Conservation (phyloP, 2,113 vertebrate species). For the Oriolus oriolus region DNA sequence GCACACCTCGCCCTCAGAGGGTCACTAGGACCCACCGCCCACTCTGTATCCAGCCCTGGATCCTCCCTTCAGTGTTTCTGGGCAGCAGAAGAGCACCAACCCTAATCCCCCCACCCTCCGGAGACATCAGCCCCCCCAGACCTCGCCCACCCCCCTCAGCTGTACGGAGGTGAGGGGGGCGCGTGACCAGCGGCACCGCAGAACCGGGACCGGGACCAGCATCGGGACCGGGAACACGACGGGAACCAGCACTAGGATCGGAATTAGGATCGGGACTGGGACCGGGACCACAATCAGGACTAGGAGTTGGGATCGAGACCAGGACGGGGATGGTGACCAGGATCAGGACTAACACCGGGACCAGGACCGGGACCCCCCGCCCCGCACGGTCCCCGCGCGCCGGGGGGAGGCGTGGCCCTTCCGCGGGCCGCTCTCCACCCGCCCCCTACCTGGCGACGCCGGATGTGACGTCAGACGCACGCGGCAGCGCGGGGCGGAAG, state of each 20-base stretch:
- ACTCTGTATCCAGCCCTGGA: fast-evolving
- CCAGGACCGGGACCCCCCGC: fast-evolving
- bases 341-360: no score
- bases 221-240: not conserved
- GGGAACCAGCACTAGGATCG: not conserved
- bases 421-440: not conserved
- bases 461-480: not conserved
- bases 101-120: not conserved
- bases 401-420: fast-evolving
- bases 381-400: not conserved
- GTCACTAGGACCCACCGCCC: not conserved
- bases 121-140: not conserved
- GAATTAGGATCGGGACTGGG: not conserved
- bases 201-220: no score
- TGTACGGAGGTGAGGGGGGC: not conserved
- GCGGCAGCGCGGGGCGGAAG: fast-evolving
- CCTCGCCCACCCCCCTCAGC: not conserved
- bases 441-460: fast-evolving
- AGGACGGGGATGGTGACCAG: no score
- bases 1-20: not conserved
- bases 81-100: not conserved
- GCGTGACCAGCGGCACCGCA: not conserved
- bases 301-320: no score
- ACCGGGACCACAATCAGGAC: not conserved
- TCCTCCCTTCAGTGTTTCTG: fast-evolving